These are phyloP conservation scores for Eristalinus sepulchralis DNA, from an alignment of 2,888 invertebrate genomes.

Conservation along the genomic window DNA sequence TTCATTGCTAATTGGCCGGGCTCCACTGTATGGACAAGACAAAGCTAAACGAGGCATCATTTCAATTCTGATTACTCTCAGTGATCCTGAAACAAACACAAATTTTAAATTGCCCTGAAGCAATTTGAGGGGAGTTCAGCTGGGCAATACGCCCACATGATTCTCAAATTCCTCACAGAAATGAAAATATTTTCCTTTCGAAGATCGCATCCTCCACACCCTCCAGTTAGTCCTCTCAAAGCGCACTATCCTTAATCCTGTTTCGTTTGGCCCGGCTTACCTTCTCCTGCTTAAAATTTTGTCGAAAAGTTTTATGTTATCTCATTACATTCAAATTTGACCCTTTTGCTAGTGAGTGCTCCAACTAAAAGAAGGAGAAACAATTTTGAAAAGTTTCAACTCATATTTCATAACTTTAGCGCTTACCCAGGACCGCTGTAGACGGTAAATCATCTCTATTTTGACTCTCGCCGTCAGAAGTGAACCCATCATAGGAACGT, in stretches of 20 bases:
- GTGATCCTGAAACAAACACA: not conserved
- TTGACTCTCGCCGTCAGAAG: constrained; percentile 23
- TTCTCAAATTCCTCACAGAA: not conserved
- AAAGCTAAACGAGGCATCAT: too few relatives aligned
- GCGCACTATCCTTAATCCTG: not conserved
- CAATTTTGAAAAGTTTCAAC: constrained; percentile 26
- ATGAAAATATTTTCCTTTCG: not conserved
- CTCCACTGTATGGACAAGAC: too few relatives aligned
- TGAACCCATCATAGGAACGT: not conserved
- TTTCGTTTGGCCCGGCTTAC: not conserved
- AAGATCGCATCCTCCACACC: not conserved
- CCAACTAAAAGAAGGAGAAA: not conserved
- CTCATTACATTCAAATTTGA: constrained; percentile 32
- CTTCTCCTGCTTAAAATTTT: not conserved
- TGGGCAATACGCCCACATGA: not conserved
- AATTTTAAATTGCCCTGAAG: not conserved
- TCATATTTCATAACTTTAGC: constrained; percentile 43
- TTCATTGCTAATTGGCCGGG: too few relatives aligned
- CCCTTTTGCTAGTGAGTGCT: constrained; percentile 1
- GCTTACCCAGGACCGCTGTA: constrained; percentile 3
- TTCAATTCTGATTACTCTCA: too few relatives aligned
- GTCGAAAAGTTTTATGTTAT: constrained; percentile 6
- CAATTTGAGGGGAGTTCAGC: too few relatives aligned
- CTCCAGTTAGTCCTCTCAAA: not conserved
- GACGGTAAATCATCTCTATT: constrained; percentile 49